Percentiles rank a stretch among this genome's conserved stretches.
phyloP scores from a whole-genome alignment of 2,113 vertebrate genomes.

The Clarias gariepinus region DNA sequence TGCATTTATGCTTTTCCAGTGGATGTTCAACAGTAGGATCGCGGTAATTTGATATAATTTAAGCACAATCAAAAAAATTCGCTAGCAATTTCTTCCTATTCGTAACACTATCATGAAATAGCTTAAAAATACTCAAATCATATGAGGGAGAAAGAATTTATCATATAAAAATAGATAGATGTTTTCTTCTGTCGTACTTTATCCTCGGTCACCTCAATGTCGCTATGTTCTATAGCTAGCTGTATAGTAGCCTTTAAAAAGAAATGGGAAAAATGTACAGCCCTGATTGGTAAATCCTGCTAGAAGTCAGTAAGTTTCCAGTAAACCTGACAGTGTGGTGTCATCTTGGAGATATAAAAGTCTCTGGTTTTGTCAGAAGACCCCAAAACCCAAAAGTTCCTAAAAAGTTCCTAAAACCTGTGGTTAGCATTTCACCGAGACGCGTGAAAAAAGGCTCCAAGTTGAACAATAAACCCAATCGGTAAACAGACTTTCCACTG shows the following conservation, averaged over 20 bases:
- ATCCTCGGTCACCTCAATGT: background rate
- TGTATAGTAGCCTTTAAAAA: background rate
- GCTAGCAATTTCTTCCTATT: background rate
- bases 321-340: background rate
- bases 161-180: background rate
- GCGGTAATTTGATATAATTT: background rate
- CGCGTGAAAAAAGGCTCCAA: background rate
- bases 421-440: background rate
- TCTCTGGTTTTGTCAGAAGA: background rate
- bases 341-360: background rate
- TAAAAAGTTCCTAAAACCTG: background rate
- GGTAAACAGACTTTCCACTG: slow-evolving; percentile 51
- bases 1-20: background rate
- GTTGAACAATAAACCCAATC: slow-evolving; percentile 55
- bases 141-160: too few species aligned
- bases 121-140: too few species aligned
- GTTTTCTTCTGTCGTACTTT: background rate
- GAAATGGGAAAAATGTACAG: background rate
- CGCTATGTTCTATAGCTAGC: background rate
- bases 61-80: background rate
- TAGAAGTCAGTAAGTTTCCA: background rate
- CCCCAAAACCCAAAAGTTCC: background rate
- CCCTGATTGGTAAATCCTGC: background rate
- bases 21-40: background rate
- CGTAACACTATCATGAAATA: too few species aligned